Percentiles rank a stretch among this genome's conserved stretches.
Conservation (phyloP, 2,797 vertebrate species). For the Hippoglossus hippoglossus region DNA sequence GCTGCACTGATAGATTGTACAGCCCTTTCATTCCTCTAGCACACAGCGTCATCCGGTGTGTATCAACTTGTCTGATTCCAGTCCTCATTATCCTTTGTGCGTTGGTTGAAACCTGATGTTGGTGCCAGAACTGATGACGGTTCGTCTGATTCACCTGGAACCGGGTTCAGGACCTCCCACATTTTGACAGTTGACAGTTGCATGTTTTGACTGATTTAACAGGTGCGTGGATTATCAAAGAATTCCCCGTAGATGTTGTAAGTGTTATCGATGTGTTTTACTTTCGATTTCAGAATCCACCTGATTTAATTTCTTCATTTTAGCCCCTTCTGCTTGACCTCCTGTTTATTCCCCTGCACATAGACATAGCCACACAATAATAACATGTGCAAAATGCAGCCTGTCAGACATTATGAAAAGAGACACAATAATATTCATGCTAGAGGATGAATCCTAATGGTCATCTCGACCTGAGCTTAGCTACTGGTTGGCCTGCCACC, state of each 20-base stretch:
- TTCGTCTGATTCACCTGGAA: slow-evolving; percentile 21
- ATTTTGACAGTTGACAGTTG: slow-evolving; percentile 10
- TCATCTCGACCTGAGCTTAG: too few relatives aligned
- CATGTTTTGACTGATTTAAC: slow-evolving; percentile 1
- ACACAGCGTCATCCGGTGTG: slow-evolving; percentile 19
- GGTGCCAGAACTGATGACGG: slow-evolving; percentile 14
- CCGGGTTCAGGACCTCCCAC: neutral
- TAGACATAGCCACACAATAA: too few relatives aligned
- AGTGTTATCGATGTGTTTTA: neutral
- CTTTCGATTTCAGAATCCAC: neutral
- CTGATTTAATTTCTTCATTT: neutral
- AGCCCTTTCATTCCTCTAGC: neutral
- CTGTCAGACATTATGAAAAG: too few relatives aligned
- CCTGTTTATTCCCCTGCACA: neutral
- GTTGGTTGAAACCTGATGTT: slow-evolving; percentile 18
- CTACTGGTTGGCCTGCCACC: too few relatives aligned
- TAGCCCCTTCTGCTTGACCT: neutral
- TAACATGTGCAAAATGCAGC: too few relatives aligned
- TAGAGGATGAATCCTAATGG: too few relatives aligned
- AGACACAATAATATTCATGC: neutral
- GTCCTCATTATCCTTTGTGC: neutral
- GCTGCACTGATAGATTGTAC: neutral
- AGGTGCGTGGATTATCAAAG: neutral
- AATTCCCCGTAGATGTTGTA: neutral
- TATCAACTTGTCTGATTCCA: slow-evolving; percentile 32